Evolutionary conservation across 2,888 invertebrate genomes (phyloP).

Genomic region (Epinotia brunnichana): DNA sequence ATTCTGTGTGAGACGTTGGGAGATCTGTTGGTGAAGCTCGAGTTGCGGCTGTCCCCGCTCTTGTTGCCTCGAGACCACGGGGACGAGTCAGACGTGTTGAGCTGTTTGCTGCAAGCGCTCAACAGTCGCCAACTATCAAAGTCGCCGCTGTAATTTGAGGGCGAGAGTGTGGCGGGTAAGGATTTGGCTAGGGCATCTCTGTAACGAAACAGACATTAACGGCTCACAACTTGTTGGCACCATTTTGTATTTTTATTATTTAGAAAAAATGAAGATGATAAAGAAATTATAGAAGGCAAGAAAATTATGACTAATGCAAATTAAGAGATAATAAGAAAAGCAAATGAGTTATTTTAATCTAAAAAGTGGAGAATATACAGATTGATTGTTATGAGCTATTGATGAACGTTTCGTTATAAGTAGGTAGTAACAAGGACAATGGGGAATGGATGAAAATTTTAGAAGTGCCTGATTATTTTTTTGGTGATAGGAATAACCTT

Average conservation of each 20-base stretch:
- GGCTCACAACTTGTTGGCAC: slow-evolving; percentile 54
- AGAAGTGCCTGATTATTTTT: too few species aligned
- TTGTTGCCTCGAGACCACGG: slow-evolving; percentile 29
- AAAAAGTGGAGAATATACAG: neutral
- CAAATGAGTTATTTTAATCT: neutral
- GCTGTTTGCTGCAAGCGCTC: slow-evolving; percentile 26
- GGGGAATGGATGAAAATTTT: too few species aligned
- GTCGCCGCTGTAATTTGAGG: slow-evolving; percentile 69
- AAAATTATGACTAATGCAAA: slow-evolving; percentile 6
- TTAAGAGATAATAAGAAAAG: neutral
- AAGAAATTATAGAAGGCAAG: slow-evolving; percentile 4
- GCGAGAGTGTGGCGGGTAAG: slow-evolving; percentile 67
- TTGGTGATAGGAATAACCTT: too few species aligned
- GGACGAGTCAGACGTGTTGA: slow-evolving; percentile 40
- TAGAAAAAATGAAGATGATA: neutral
- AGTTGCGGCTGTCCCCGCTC: slow-evolving; percentile 22
- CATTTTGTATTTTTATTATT: neutral
- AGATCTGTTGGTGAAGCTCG: slow-evolving; percentile 18
- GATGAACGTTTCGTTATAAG: slow-evolving; percentile 21
- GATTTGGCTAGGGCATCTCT: slow-evolving; percentile 71
- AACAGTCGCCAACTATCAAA: slow-evolving; percentile 47
- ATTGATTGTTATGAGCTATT: slow-evolving; percentile 24
- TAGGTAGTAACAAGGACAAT: neutral
- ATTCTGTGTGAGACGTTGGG: slow-evolving; percentile 19
- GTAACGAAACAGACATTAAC: slow-evolving; percentile 72